Percentiles rank a stretch among this genome's conserved stretches.
These are phyloP conservation scores for Orthonychiurus folsomi DNA, from an alignment of 2,888 invertebrate species.

Conservation along the genomic window DNA sequence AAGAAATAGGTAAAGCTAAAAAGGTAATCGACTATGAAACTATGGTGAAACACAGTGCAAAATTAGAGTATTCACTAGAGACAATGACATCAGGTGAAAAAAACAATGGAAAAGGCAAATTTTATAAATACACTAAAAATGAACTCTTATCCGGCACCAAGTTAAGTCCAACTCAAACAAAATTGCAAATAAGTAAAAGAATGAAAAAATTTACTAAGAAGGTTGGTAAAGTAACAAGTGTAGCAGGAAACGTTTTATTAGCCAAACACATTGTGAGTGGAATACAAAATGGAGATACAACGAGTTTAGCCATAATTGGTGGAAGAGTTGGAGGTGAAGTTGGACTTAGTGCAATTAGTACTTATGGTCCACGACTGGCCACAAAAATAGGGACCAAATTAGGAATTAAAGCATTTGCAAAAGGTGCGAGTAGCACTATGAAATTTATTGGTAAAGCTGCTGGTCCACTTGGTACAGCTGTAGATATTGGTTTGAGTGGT, in stretches of 20 bases:
- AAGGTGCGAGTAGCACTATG: neutral
- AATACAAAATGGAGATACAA: slow-evolving; percentile 2
- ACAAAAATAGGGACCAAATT: slow-evolving; percentile 1
- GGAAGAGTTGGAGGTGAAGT: slow-evolving; percentile 3
- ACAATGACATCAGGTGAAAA: too few species aligned
- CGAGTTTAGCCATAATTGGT: neutral
- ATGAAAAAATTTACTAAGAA: too few species aligned
- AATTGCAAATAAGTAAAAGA: too few species aligned
- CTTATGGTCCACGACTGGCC: neutral
- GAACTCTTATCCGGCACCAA: too few species aligned
- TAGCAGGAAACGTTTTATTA: neutral
- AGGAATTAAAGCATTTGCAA: neutral
- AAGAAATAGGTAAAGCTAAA: too few species aligned
- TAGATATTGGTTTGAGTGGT: neutral
- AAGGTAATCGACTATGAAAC: too few species aligned
- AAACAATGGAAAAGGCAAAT: too few species aligned
- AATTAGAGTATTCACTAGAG: too few species aligned
- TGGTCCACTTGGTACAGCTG: neutral
- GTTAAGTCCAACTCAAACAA: too few species aligned
- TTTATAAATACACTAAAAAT: too few species aligned
- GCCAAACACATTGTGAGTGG: neutral
- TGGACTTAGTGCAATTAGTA: neutral
- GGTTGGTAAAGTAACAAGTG: too few species aligned
- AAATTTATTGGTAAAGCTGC: neutral
- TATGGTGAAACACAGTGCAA: too few species aligned